phyloP scores from a whole-genome alignment of 2,888 invertebrate genomes.

The Tryphoninae sp. region DNA sequence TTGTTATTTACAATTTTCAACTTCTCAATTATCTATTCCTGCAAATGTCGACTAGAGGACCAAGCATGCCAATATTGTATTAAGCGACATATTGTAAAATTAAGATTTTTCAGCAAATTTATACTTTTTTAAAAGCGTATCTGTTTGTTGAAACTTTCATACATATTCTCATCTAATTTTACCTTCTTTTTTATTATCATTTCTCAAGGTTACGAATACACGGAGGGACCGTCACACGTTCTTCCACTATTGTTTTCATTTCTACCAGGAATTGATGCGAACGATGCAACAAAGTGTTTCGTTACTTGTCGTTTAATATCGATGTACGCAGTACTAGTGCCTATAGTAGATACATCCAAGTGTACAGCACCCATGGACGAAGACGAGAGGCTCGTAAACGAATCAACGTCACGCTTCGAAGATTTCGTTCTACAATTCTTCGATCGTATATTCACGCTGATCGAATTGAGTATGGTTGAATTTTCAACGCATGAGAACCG shows the following conservation, averaged over 20 bases:
- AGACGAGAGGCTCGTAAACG: conserved; percentile 89
- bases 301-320: conserved; percentile 91
- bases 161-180: neutral
- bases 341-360: conserved; percentile 92
- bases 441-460: conserved; percentile 88
- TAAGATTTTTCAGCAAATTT: too few species aligned
- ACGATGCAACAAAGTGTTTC: conserved; percentile 90
- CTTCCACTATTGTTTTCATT: conserved; percentile 90
- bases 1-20: conserved; percentile 51
- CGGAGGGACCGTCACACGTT: conserved; percentile 91
- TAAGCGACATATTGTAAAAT: too few species aligned
- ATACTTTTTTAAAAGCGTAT: too few species aligned
- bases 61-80: too few species aligned
- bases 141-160: too few species aligned
- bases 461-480: conserved; percentile 88
- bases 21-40: conserved; percentile 41
- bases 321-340: conserved; percentile 89
- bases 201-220: conserved; percentile 82
- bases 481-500: conserved; percentile 85
- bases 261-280: conserved; percentile 94
- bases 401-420: conserved; percentile 92
- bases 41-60: neutral
- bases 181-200: conserved; percentile 11
- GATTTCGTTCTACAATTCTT: conserved; percentile 94
- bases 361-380: conserved; percentile 88